Conservation (phyloP, 2,113 vertebrate genomes). For the Mystacornis crossleyi region DNA sequence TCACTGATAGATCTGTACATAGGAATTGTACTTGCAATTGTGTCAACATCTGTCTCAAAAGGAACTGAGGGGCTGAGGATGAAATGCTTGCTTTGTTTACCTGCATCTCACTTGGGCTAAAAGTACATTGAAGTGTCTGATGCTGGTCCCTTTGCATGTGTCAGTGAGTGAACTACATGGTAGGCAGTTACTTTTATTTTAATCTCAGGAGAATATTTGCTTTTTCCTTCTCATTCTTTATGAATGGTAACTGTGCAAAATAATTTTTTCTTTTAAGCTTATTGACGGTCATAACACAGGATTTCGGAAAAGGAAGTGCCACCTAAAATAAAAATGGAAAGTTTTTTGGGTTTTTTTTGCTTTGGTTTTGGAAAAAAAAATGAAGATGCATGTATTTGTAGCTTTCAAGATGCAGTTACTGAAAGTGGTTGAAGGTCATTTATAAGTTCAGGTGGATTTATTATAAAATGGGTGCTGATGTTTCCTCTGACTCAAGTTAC, state of each 20-base stretch:
- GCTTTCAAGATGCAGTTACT: background rate
- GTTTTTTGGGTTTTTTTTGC: rapidly evolving
- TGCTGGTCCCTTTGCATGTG: rapidly evolving
- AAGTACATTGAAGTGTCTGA: background rate
- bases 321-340: rapidly evolving
- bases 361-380: background rate
- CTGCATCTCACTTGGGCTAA: background rate
- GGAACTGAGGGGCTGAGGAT: background rate
- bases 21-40: background rate
- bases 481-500: background rate
- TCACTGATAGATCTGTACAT: background rate
- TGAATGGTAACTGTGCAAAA: background rate
- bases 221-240: background rate
- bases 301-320: background rate
- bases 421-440: background rate
- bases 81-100: background rate
- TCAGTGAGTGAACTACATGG: background rate
- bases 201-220: background rate
- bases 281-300: background rate
- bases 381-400: background rate
- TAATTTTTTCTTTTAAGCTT: background rate
- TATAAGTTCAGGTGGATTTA: background rate
- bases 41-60: background rate
- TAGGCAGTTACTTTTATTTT: background rate
- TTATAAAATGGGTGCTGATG: background rate